phyloP scores from a whole-genome alignment of 2,888 invertebrate species.

The Adelphocoris suturalis region DNA sequence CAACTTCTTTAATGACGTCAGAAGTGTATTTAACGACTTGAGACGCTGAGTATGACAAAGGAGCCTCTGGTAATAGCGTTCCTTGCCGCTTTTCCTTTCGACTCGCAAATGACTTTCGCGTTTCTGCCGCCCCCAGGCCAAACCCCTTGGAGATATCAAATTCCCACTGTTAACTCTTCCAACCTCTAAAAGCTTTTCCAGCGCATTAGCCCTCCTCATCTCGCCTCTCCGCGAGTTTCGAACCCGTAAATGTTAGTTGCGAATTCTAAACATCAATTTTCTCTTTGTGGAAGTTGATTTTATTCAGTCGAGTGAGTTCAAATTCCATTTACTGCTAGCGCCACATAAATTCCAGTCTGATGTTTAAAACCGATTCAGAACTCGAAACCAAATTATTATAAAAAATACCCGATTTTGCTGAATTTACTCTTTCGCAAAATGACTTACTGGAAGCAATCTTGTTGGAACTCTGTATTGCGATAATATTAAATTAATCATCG shows the following conservation, averaged over 20 bases:
- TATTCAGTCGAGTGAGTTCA: background rate
- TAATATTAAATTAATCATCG: too few relatives aligned
- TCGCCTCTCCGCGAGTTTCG: slow-evolving; percentile 22
- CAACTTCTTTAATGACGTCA: slow-evolving; percentile 66
- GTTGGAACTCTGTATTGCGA: too few relatives aligned
- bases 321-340: background rate
- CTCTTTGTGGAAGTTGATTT: slow-evolving; percentile 21
- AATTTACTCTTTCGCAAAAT: background rate
- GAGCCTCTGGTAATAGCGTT: slow-evolving; percentile 36
- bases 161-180: slow-evolving; percentile 40
- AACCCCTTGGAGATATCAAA: slow-evolving; percentile 57
- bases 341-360: background rate
- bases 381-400: background rate
- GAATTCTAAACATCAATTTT: slow-evolving; percentile 50
- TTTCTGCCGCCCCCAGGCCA: background rate
- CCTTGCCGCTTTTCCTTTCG: slow-evolving; percentile 22
- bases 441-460: too few relatives aligned
- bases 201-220: slow-evolving; percentile 45
- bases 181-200: slow-evolving; percentile 57
- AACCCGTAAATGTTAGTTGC: slow-evolving; percentile 45
- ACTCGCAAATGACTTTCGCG: slow-evolving; percentile 46
- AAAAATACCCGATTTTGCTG: background rate
- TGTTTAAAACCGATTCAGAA: background rate
- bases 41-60: slow-evolving; percentile 51
- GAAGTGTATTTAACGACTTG: slow-evolving; percentile 61